A percentile compares a stretch with the other conserved stretches of the same genome.
Conservation (phyloP, 2,113 vertebrate species). For the Pangasianodon hypophthalmus region DNA sequence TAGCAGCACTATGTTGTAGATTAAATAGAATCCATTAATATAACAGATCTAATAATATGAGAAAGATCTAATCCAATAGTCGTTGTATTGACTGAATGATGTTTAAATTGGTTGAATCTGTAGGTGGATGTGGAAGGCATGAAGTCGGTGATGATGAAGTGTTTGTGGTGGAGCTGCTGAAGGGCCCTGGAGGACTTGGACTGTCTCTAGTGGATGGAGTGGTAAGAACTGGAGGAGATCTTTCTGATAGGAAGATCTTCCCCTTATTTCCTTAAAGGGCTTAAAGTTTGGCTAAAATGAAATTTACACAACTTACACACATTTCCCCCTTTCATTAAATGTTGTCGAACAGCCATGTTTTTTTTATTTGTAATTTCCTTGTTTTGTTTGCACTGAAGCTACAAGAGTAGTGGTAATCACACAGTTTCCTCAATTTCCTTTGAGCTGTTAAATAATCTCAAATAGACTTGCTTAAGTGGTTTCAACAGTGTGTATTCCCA, state of each 20-base stretch:
- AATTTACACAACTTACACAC: not conserved
- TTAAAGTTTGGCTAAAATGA: not conserved
- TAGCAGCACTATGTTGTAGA: not conserved
- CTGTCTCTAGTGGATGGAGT: conserved; percentile 73
- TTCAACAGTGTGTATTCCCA: not conserved
- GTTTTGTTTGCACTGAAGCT: not conserved
- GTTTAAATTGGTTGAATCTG: conserved; percentile 46
- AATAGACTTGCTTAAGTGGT: not conserved
- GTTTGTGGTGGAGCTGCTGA: conserved; percentile 75
- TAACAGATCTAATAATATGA: not conserved
- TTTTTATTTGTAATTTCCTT: not conserved
- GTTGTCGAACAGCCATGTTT: not conserved
- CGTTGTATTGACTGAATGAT: not conserved
- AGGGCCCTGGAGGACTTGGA: conserved; percentile 70
- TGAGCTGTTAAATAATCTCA: not conserved
- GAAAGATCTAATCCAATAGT: not conserved
- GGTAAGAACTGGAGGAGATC: conserved; percentile 63
- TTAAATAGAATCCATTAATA: not conserved
- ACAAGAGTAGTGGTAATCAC: not conserved
- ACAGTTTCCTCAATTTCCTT: not conserved
- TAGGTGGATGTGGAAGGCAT: conserved; percentile 51
- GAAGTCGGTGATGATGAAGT: conserved; percentile 63
- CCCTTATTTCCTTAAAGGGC: not conserved
- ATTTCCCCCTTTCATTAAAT: not conserved
- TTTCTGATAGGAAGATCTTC: not conserved